Percentiles rank a stretch among this genome's conserved stretches.
phyloP scores from a whole-genome alignment of 1,140 invertebrate genomes.

The Coptotermes formosanus region DNA sequence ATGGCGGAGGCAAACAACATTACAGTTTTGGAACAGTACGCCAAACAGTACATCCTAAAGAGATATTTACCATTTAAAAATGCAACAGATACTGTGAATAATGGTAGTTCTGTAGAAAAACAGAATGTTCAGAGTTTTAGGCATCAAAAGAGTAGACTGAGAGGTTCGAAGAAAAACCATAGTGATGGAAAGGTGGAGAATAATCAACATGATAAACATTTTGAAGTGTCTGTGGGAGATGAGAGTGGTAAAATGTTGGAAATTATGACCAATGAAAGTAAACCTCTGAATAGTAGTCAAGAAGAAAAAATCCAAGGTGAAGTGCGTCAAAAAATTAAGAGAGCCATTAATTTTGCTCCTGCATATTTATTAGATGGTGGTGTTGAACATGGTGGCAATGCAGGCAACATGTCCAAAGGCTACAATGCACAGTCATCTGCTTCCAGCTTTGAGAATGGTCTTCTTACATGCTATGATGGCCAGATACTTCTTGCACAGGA shows the following conservation, averaged over 20 bases:
- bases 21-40: neutral
- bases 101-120: neutral
- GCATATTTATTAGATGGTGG: conserved; percentile 62
- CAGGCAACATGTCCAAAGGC: conserved; percentile 54
- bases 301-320: neutral
- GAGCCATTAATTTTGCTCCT: conserved; percentile 43
- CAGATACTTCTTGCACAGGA: conserved; percentile 66
- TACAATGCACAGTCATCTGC: conserved; percentile 60
- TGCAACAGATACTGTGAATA: neutral
- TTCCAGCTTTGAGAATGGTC: conserved; percentile 73
- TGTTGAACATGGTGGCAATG: conserved; percentile 72
- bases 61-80: neutral
- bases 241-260: no score
- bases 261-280: no score
- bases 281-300: no score
- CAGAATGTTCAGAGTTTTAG: neutral
- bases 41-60: no score
- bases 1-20: neutral
- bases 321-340: neutral
- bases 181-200: neutral
- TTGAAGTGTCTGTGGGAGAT: no score
- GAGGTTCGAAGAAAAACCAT: neutral
- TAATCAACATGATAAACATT: neutral
- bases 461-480: conserved; percentile 72
- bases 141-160: neutral